Evolutionary conservation across 2,113 vertebrate species (phyloP), one percentile per base, ranked within the genome.

Genomic region (Cyprichromis sp.): DNA sequence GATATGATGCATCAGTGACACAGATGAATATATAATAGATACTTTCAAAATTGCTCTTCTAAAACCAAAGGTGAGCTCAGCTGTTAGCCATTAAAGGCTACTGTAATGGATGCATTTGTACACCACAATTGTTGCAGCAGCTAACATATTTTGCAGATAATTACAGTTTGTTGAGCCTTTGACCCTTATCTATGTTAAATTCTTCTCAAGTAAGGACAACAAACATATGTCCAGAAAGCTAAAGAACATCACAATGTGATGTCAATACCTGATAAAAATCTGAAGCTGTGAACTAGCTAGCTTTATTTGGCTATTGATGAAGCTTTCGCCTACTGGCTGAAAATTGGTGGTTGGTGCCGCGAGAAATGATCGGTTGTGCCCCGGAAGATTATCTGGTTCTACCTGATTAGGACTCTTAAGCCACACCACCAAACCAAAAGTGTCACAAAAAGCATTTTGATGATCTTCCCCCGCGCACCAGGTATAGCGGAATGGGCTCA

Each of bases 391-490:
- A 63, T 1, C 1, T 63, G 59, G 59, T 63, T 63, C 31, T 63
- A 36, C 59, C 31, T 36, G 59, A 63, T 19, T 36, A 63, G 59
- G 59, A 63, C 59, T 63, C 16, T 63, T 63, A 19, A 63, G 17
- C 16, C 1, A 63, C 59, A 63, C 59, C 29, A 36, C 29, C 59
- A 63, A 36, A 36, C 16, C 59, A 63, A 63, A 63, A 63, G 16
- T 63, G 59, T 7, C 31, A 63, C 17, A 7, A 63, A 63, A 36
- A 63, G 4, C 2, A 12, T n/a, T 63, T 63, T 63, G 3, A n/a
- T 63, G 0, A 36, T 36, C 31, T 63, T 36, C 31, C 59, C 1
- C 9, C 0, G 0, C 2, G 1, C 1, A 61, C 57, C 29, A 61
- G 16, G 9, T 19, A 1, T 61, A 61, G 57, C 5, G 0, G 16